Evolutionary conservation across 2,113 vertebrate species (phyloP).

Genomic region (Axis porcinus): DNA sequence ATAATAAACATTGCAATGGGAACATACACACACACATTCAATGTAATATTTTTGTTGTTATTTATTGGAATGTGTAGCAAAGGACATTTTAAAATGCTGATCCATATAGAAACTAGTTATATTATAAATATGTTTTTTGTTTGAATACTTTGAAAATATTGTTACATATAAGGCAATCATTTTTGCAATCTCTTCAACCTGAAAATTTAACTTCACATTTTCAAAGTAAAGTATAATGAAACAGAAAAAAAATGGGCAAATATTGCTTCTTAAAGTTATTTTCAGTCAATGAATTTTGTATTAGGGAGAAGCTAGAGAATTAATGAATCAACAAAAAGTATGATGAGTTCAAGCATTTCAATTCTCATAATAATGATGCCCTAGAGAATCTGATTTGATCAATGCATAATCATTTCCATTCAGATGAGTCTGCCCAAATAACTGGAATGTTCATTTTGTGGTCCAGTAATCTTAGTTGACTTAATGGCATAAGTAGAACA

Average conservation of each 20-base stretch:
- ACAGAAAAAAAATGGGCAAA: background rate
- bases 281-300: background rate
- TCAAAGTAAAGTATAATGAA: background rate
- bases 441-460: conserved; percentile 65
- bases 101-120: background rate
- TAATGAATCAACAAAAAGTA: conserved; percentile 12
- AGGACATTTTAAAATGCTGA: background rate
- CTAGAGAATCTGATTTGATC: conserved; percentile 47
- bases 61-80: background rate
- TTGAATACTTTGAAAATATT: background rate
- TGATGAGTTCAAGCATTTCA: background rate
- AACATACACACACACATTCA: background rate
- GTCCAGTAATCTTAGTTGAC: conserved; percentile 60
- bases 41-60: background rate
- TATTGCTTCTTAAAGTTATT: background rate
- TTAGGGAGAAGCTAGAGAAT: background rate
- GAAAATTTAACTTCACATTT: background rate
- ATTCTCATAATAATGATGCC: background rate
- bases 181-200: background rate
- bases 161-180: background rate
- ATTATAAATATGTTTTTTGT: background rate
- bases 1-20: background rate
- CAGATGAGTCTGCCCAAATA: conserved; percentile 55
- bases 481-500: conserved; percentile 63
- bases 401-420: conserved; percentile 64